Evolutionary conservation across 2,113 vertebrate genomes (phyloP), one percentile per base, ranked within the genome.

Genomic region (Bostrychus sinensis): DNA sequence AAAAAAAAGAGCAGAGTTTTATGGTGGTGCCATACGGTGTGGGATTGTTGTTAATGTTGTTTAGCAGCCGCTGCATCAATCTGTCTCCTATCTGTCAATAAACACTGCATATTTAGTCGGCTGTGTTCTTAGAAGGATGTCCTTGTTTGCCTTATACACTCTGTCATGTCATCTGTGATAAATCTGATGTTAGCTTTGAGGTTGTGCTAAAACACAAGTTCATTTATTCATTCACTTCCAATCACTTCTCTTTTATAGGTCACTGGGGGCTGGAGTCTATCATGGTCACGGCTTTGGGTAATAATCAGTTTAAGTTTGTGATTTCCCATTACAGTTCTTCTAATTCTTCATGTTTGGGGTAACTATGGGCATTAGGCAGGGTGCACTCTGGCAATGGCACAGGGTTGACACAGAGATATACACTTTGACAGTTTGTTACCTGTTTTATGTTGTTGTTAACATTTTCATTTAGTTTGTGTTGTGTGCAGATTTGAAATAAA

Each of bases 51-150:
- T 25, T 51, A 28, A 26, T 39, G 36, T 62, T 48, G 59, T 19
- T 34, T 30, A 28, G 48, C 48, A 51, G 48, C 23, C 25, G 25
- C 48, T 23, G 32, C 46, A 41, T 64, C 65, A 56, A 58, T 55
- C 70, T 58, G 25, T 42, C 51, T 77, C n/a, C 55, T 60, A 38
- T n/a, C 34, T 67, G 66, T 51, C 54, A 62, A 34, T 78, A 57
- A 57, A 43, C n/a, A 56, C 11, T 61, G 45, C 17, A 10, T 25
- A 36, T 65, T 45, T 36, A 26, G 39, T 13, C 26, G 22, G 23
- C 7, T 28, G 32, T 56, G 42, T 45, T 26, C 36, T 36, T 37
- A 22, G 46, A 22, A 55, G 38, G 17, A 7, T 37, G 41, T 45
- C 9, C 36, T 43, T 48, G 72, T 25, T 20, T 28, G 42, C 36